A percentile compares a stretch with the other conserved stretches of the same genome.
These are phyloP conservation scores for Marmota flaviventris DNA, from an alignment of 2,113 vertebrate genomes.

Conservation along the genomic window DNA sequence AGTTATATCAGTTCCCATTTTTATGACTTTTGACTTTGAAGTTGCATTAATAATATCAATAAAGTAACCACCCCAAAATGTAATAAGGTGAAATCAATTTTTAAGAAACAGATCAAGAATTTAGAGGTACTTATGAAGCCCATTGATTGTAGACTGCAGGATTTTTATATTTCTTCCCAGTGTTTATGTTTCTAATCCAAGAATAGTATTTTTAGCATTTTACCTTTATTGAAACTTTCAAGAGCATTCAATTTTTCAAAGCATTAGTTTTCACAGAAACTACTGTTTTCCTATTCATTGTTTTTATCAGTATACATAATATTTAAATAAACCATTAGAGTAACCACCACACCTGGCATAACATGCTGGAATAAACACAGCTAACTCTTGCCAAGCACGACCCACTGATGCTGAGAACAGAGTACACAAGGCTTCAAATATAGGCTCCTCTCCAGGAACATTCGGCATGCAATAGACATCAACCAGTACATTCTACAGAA, in stretches of 20 bases:
- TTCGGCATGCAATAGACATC: not conserved
- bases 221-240: not conserved
- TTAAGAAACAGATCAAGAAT: not conserved
- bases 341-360: not conserved
- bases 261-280: slow-evolving; percentile 28
- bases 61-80: not conserved
- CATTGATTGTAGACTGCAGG: not conserved
- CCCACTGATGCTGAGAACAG: not conserved
- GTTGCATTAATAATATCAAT: slow-evolving; percentile 13
- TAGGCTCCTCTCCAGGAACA: not conserved
- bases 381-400: not conserved
- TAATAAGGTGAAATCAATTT: not conserved
- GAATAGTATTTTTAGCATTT: slow-evolving; percentile 21
- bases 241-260: slow-evolving; percentile 5
- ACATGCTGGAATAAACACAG: not conserved
- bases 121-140: slow-evolving; percentile 26
- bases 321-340: not conserved
- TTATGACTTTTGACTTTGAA: not conserved
- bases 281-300: not conserved
- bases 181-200: slow-evolving; percentile 7
- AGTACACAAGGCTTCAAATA: not conserved
- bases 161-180: slow-evolving; percentile 53
- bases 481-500: not conserved
- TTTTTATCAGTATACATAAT: not conserved
- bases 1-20: not conserved